These are phyloP conservation scores for Talpa occidentalis DNA, from an alignment of 2,113 vertebrate genomes.

Conservation along the genomic window DNA sequence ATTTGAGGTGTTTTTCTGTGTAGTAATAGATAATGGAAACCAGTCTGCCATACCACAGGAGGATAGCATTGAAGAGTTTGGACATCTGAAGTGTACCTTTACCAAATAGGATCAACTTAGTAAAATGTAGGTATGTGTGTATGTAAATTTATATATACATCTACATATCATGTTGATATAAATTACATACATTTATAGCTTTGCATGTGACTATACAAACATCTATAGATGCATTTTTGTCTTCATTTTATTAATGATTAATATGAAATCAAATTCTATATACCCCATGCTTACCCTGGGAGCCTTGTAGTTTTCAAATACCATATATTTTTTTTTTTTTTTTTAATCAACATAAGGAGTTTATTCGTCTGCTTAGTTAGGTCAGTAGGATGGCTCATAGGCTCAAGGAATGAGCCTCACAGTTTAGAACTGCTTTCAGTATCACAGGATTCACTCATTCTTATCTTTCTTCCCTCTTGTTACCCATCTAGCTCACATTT, in stretches of 20 bases:
- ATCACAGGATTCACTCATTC: neutral
- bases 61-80: neutral
- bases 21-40: neutral
- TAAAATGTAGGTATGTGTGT: neutral
- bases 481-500: neutral
- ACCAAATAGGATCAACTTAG: neutral
- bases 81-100: neutral
- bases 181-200: neutral
- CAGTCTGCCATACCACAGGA: neutral
- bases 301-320: neutral
- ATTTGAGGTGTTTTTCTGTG: neutral
- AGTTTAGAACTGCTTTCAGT: neutral
- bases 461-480: neutral
- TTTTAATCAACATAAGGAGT: constrained; percentile 25
- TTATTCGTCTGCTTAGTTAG: constrained; percentile 3
- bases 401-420: neutral
- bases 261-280: constrained; percentile 6
- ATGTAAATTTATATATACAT: neutral
- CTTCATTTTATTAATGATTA: neutral
- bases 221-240: neutral
- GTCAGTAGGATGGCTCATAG: neutral
- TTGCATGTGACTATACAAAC: neutral
- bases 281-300: neutral
- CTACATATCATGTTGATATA: neutral
- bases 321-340: too few species aligned